Evolutionary conservation across 23 tunicate genomes (phyloP).

Genomic region (Trididemnum nubilum): DNA sequence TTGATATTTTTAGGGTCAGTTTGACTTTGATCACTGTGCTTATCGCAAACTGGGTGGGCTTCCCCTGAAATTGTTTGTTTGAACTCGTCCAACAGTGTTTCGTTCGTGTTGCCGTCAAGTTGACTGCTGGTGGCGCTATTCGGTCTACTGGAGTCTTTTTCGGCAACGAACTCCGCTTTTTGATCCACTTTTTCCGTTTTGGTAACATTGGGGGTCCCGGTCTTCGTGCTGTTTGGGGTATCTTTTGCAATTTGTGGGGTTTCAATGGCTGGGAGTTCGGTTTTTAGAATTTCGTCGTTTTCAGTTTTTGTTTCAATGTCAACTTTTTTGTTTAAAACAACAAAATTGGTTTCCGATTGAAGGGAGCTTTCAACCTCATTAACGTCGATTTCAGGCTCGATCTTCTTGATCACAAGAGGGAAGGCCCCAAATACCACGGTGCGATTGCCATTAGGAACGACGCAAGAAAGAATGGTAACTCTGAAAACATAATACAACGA

Average conservation of each 20-base stretch:
- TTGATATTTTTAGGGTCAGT: too few relatives aligned
- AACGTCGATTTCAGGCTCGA: background rate
- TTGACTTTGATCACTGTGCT: background rate
- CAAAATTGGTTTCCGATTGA: background rate
- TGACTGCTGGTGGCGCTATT: background rate
- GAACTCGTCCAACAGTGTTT: constrained; percentile 8
- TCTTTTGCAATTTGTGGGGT: background rate
- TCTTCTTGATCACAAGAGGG: background rate
- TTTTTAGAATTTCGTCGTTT: background rate
- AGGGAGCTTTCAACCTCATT: background rate
- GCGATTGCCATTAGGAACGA: constrained; percentile 48
- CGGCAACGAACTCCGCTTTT: background rate
- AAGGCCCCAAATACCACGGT: constrained; percentile 22
- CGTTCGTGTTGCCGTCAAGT: background rate
- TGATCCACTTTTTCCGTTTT: background rate
- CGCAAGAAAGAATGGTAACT: constrained; percentile 54
- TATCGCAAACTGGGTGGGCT: background rate
- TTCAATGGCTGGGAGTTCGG: background rate
- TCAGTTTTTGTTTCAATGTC: background rate
- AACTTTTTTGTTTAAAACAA: background rate
- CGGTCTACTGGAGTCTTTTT: background rate
- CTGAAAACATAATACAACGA: too few relatives aligned
- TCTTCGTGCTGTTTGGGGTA: constrained; percentile 5
- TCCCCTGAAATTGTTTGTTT: background rate
- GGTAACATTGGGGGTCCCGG: background rate